Base-by-base conservation (phyloP, 2,797 vertebrate species). In the Enteromius paludinosus region DNA sequence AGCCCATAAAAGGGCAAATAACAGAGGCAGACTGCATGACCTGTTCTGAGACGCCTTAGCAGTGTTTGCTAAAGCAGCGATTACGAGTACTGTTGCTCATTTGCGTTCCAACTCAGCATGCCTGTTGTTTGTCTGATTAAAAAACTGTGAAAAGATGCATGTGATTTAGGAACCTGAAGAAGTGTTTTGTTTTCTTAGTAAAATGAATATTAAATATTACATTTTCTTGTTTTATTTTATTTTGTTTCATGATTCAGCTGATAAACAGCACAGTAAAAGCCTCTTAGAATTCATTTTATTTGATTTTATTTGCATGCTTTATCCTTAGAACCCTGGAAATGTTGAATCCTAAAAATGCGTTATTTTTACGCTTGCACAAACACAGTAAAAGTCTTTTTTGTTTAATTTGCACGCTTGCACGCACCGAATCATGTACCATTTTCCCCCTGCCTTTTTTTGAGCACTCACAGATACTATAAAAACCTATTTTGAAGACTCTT, bases 1-100 rank as follows among this genome's bases (percentile, higher is more conserved):
- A 54, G 33, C 15, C 79, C 79, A 52, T 65, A 73, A 65, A 81
- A 73, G 79, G 70, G 59, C 38, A 80, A 30, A 71, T 45, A 61
- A 47, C 52, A 23, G 25, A 80, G 38, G 1, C 52, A 1, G 66
- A 17, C 52, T 11, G 72, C 7, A 74, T 17, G 33, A 15, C 20
- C 72, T 59, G 33, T 38, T 25, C 52, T 25, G 72, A 73, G 70
- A 30, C 70, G n/a, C 20, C 35, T 54, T 59, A 59, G 52, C 10
- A 56, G 20, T 3, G 1, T 74, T 74, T 23, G 33, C 49, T 73
- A 15, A 73, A 38, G 28, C 70, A 72, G 8, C 23, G 2, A 9
- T 54, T 30, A n/a, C 47, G 7, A n/a, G 68, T 7, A 17, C 23
- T 33, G 20, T 52, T 72, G 18, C 70, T 72, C 30, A 4, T 7